Percentiles rank a stretch among this genome's conserved stretches.
Conservation (phyloP, 2,797 vertebrate genomes). For the Sebastes kiyomatsui region DNA sequence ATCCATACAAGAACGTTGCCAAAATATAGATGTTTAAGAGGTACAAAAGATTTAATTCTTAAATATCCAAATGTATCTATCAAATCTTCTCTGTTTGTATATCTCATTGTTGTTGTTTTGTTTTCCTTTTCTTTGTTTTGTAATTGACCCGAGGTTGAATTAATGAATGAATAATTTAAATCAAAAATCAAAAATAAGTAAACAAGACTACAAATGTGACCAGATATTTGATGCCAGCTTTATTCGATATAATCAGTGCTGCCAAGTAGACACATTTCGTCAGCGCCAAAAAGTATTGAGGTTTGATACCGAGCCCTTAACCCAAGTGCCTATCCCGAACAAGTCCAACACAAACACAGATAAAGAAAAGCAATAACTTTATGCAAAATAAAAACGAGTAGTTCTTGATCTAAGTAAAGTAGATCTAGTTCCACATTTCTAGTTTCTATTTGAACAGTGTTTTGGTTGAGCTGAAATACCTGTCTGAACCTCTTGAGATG, state of each 20-base stretch:
- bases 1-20: background rate
- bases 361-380: background rate
- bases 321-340: fast-evolving
- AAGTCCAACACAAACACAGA: background rate
- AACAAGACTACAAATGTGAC: no score
- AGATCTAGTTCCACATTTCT: background rate
- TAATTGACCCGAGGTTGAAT: no score
- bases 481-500: slow-evolving; percentile 98
- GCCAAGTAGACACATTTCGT: background rate
- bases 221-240: background rate
- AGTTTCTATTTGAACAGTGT: background rate
- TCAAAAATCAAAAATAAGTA: no score
- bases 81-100: no score
- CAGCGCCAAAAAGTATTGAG: background rate
- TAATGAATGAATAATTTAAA: no score
- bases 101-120: no score
- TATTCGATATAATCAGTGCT: background rate
- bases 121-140: no score
- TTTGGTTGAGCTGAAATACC: slow-evolving; percentile 75
- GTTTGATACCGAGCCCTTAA: background rate
- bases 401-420: background rate
- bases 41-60: no score
- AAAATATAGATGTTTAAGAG: background rate
- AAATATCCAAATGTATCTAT: no score
- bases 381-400: background rate